Evolutionary conservation across 2,797 vertebrate species (phyloP).

Genomic region (Phaenicophaeus curvirostris): DNA sequence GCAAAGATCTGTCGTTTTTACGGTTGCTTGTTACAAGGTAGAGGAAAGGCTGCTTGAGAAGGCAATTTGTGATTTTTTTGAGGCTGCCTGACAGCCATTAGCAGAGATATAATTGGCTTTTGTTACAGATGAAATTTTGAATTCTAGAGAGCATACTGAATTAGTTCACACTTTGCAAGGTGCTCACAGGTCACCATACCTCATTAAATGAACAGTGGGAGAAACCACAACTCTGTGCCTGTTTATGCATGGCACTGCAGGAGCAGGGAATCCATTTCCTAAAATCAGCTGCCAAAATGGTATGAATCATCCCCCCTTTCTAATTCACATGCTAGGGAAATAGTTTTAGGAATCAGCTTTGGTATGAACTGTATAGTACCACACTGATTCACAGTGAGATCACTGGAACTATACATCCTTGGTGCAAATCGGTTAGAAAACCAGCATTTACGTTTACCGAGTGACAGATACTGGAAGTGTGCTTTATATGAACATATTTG

Average conservation of each 20-base stretch:
- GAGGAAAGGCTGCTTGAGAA: neutral
- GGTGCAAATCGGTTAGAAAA: neutral
- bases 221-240: neutral
- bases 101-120: neutral
- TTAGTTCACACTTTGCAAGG: neutral
- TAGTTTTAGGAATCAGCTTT: neutral
- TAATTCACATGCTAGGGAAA: fast-evolving
- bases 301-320: neutral
- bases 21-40: neutral
- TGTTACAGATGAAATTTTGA: neutral
- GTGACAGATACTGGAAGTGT: neutral
- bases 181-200: neutral
- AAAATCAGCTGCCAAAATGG: neutral
- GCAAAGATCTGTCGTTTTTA: neutral
- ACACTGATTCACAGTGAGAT: neutral
- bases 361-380: fast-evolving
- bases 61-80: neutral
- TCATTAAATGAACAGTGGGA: neutral
- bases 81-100: neutral
- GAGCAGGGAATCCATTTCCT: neutral
- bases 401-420: neutral
- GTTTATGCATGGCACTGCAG: fast-evolving
- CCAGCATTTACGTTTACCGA: neutral
- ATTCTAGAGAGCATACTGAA: neutral
- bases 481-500: neutral